phyloP scores from a whole-genome alignment of 2,888 invertebrate species.

The Arrhopalites spinosus region DNA sequence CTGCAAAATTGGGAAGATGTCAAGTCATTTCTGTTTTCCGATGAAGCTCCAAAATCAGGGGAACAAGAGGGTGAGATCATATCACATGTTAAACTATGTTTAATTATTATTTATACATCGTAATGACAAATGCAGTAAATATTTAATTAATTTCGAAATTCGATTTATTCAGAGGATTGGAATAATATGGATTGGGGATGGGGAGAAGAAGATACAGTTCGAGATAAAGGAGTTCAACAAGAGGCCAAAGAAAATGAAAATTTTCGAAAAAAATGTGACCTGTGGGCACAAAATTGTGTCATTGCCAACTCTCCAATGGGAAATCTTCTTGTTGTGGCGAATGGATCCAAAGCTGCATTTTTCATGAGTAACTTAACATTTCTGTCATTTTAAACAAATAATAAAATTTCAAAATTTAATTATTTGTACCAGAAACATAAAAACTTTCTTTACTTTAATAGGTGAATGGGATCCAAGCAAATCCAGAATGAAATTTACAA shows the following conservation, averaged over 20 bases:
- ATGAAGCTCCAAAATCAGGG: conserved; percentile 11
- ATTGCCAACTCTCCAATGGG: conserved; percentile 74
- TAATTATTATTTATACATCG: neutral
- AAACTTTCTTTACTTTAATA: conserved; percentile 53
- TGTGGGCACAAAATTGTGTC: conserved; percentile 73
- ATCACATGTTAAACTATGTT: neutral
- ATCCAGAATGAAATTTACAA: conserved; percentile 64
- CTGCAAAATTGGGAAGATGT: conserved; percentile 47
- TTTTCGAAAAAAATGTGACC: conserved; percentile 63
- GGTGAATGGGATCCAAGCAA: conserved; percentile 68
- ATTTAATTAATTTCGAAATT: neutral
- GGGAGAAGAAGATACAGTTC: conserved; percentile 39
- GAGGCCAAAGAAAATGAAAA: conserved; percentile 9
- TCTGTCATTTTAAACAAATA: neutral
- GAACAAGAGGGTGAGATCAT: conserved; percentile 29
- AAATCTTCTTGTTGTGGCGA: conserved; percentile 72
- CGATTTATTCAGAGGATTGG: conserved; percentile 17
- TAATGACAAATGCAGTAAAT: neutral
- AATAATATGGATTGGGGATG: conserved; percentile 45
- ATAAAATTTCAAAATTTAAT: conserved; percentile 9
- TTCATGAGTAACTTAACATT: conserved; percentile 62
- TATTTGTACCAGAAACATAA: conserved; percentile 10
- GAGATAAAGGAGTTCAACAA: conserved; percentile 11
- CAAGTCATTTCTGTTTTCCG: conserved; percentile 35
- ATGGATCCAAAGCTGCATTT: conserved; percentile 69